Base-by-base conservation (phyloP, 2,888 invertebrate species). In the Augochlorella aurata region DNA sequence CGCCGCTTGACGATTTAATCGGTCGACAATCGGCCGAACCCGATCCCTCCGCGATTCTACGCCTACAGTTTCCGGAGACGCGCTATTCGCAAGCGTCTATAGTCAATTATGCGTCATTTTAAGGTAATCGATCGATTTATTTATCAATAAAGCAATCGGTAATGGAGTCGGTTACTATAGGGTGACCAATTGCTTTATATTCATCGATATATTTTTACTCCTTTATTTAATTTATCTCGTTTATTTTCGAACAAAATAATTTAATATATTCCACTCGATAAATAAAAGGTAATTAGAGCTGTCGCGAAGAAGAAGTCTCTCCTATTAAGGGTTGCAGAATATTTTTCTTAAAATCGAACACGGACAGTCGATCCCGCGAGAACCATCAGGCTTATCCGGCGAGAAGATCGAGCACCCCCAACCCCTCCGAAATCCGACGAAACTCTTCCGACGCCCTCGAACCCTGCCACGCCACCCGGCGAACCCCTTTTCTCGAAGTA, bases 361-460 rank as follows among this genome's bases (percentile, higher is more conserved):
- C 84, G 83, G 85, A 38, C 88, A 29, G 29, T 87, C 87, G 85
- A 85, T 84, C 86, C 82, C 83, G 58, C 82, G 75, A 50, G 77
- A 78, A 83, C 84, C 85, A 85, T 87, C 85, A 90, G 89, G 89
- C 88, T 90, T 90, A 91, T 90, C 91, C 89, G 66, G 54, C 61
- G 77, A 76, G 83, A 85, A 87, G 86, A 90, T 90, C 90, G 87
- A 85, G 81, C 86, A 77, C 70, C 75, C 76, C 76, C 79, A 50
- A 84, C 81, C 87, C 72, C 73, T 83, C 80, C 81, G 81, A 88
- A 90, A 87, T 88, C 85, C 85, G 81, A 65, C 87, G 67, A 77
- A 85, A 81, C 85, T 81, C 83, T 82, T 83, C 84, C 85, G 80
- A 79, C 87, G 65, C 77, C 83, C 77, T 79, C 81, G 78, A 79